phyloP scores from a whole-genome alignment of 2,797 vertebrate genomes.

The Clarias fuscus region DNA sequence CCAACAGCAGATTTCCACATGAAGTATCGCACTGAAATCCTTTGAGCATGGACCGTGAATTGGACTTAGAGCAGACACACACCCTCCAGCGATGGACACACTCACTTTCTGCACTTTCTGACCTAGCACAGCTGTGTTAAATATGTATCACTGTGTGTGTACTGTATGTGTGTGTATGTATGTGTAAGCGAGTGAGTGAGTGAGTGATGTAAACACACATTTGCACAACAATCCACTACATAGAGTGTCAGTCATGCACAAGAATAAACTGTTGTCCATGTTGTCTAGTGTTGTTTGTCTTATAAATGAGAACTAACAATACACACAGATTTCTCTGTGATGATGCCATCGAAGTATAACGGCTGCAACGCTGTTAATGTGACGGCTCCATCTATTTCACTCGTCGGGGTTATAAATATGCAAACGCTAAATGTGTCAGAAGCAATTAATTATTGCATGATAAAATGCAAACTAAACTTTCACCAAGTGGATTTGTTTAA shows the following conservation, averaged over 20 bases:
- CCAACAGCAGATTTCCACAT: constrained; percentile 16
- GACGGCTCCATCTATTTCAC: not conserved
- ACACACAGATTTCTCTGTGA: constrained; percentile 4
- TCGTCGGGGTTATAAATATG: not conserved
- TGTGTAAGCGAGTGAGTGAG: not conserved
- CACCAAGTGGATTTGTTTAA: not conserved
- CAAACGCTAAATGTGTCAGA: constrained; percentile 1
- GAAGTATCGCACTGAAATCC: not conserved
- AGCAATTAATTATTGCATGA: not conserved
- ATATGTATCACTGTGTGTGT: not conserved
- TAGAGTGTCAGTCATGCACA: constrained; percentile 20
- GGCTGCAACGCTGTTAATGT: not conserved
- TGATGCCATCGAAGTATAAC: not conserved
- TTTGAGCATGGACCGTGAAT: constrained; percentile 1
- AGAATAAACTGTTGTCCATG: not conserved
- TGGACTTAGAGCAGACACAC: constrained; percentile 12
- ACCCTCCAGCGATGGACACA: constrained; percentile 11
- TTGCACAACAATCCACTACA: constrained; percentile 5
- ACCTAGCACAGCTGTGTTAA: constrained; percentile 29
- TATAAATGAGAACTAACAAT: not conserved
- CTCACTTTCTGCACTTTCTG: constrained; percentile 13
- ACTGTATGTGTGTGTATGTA: not conserved
- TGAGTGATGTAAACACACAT: not conserved
- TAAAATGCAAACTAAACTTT: not conserved
- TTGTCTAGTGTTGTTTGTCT: constrained; percentile 18